Percentiles rank a stretch among this genome's conserved stretches.
phyloP scores from a whole-genome alignment of 2,888 invertebrate genomes.

The Aphidoletes aphidimyza region DNA sequence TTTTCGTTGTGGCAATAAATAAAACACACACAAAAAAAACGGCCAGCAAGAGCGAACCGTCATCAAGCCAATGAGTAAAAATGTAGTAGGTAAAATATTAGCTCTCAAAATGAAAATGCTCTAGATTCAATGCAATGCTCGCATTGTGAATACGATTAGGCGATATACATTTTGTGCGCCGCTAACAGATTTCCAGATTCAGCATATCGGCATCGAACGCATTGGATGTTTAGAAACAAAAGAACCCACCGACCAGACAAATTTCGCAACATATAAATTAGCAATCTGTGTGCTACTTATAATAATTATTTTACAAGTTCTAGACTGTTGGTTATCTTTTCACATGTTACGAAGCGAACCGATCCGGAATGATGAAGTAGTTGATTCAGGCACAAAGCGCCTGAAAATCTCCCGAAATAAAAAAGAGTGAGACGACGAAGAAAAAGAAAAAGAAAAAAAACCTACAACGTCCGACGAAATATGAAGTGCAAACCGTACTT shows the following conservation, averaged over 20 bases:
- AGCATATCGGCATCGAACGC: conserved; percentile 36
- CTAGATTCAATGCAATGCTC: neutral
- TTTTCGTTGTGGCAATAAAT: conserved; percentile 33
- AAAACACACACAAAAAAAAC: neutral
- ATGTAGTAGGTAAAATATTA: neutral
- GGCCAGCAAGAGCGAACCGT: neutral
- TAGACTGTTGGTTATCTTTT: conserved; percentile 5
- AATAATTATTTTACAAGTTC: conserved; percentile 54
- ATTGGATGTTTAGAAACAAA: conserved; percentile 12
- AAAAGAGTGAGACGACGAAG: too few species aligned
- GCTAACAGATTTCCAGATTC: conserved; percentile 27
- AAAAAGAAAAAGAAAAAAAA: too few species aligned
- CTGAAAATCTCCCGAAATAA: too few species aligned
- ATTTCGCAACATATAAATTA: conserved; percentile 45
- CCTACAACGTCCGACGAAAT: too few species aligned
- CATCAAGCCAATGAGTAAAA: too few species aligned
- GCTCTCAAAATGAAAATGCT: neutral
- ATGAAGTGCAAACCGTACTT: too few species aligned
- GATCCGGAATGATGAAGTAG: too few species aligned
- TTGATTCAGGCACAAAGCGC: too few species aligned
- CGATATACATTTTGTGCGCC: neutral
- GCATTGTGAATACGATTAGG: conserved; percentile 29
- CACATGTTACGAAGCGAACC: neutral
- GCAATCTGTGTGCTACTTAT: conserved; percentile 53
- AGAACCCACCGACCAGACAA: conserved; percentile 43